These are phyloP conservation scores for Caenorhabditis angaria DNA, from an alignment of 2,888 invertebrate species.

Conservation along the genomic window DNA sequence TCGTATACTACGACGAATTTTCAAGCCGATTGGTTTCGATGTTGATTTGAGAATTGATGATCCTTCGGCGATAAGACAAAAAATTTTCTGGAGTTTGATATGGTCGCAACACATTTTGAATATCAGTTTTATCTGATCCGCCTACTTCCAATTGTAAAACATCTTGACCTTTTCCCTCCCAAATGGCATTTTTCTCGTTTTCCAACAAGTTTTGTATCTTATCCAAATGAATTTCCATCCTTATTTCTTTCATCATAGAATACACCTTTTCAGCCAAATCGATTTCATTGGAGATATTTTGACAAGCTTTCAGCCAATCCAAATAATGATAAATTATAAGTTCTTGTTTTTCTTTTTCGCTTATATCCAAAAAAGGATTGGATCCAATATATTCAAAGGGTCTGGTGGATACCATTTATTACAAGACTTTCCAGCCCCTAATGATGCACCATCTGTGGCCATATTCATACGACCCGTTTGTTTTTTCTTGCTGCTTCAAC, in stretches of 20 bases:
- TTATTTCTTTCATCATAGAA: constrained; percentile 21
- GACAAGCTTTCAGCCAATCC: constrained; percentile 22
- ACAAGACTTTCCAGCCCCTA: constrained; percentile 27
- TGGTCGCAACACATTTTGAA: too few species aligned
- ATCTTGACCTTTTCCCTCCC: too few species aligned
- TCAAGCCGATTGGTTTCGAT: too few species aligned
- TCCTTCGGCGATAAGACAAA: too few species aligned
- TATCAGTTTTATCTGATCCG: too few species aligned
- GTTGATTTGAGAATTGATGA: too few species aligned
- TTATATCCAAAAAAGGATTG: constrained; percentile 17
- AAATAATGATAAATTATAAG: constrained; percentile 23
- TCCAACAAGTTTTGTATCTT: constrained; percentile 23
- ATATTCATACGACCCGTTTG: constrained; percentile 17
- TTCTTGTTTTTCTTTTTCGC: constrained; percentile 29
- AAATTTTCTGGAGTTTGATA: too few species aligned
- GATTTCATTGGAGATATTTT: background rate
- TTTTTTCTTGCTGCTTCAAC: constrained; percentile 12
- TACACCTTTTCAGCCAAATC: constrained; percentile 17
- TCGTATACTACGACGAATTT: too few species aligned
- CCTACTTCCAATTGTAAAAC: too few species aligned
- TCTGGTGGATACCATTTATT: constrained; percentile 38
- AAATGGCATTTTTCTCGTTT: constrained; percentile 16
- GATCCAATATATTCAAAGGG: constrained; percentile 28
- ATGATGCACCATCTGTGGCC: constrained; percentile 6
- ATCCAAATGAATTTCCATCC: constrained; percentile 22